Evolutionary conservation across 2,797 vertebrate genomes (phyloP), one percentile per base, ranked within the genome.

Genomic region (Paguma larvata): DNA sequence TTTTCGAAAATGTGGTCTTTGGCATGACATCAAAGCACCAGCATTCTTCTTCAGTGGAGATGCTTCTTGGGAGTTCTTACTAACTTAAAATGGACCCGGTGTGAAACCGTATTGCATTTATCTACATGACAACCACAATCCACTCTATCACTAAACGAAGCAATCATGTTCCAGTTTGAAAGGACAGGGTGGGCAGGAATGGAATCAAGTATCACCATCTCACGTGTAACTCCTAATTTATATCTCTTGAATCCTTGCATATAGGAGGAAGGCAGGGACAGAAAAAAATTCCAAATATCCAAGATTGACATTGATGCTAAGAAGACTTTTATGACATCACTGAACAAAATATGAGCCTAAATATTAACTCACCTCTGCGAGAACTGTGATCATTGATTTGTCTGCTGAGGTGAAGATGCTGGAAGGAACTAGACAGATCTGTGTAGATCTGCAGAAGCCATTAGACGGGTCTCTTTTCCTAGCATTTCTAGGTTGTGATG

Each of bases 31-130:
- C 97, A 98, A 98, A 98, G 96, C 82, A 91, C 84, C 89, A 94
- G 80, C n/a, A 25, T 93, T 97, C 34, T 85, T 51, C 34, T 94
- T 89, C 93, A 85, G 63, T 59, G 30, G 89, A 93, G 63, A 73
- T 85, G 48, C 97, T 97, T 97, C 96, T 98, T 98, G 97, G 95
- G 96, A 91, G 97, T 98, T 98, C 89, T 84, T 96, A 97, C 94
- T 79, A 95, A 95, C 84, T 97, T 89, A 56, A 97, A 97, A 87
- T 94, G 96, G 92, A 92, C 94, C 93, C 91, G 38, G 79, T 68
- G 38, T 93, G 93, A 97, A 97, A 95, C 91, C 73, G 30, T 85
- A 88, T 41, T 70, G 85, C 94, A 82, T 97, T 97, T 87, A 82
- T 95, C 68, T 80, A 72, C 48, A 15, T 97, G 96, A 97, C 68